These are phyloP conservation scores for Anaspis maculata DNA, from an alignment of 2,888 invertebrate genomes.

Conservation along the genomic window DNA sequence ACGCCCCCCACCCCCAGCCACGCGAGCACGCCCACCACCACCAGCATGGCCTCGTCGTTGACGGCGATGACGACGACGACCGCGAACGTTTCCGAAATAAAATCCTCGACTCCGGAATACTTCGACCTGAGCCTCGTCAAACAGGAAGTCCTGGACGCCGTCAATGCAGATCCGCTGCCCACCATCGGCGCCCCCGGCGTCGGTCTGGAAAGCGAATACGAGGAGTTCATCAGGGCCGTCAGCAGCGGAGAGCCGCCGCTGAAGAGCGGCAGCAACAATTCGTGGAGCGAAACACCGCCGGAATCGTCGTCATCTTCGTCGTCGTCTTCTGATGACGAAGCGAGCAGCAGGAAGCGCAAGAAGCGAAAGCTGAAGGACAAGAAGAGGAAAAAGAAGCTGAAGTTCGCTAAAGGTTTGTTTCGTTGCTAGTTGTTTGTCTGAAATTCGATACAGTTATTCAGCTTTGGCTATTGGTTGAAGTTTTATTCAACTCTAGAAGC, in stretches of 20 bases:
- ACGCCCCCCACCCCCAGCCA: too few relatives aligned
- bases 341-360: conserved; percentile 7
- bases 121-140: neutral
- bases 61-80: too few relatives aligned
- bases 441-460: too few relatives aligned
- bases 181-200: conserved; percentile 9
- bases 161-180: conserved; percentile 9
- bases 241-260: conserved; percentile 16
- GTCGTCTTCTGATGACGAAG: conserved; percentile 7
- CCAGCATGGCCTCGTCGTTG: too few relatives aligned
- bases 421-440: too few relatives aligned
- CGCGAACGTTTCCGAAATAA: conserved; percentile 7
- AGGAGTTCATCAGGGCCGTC: conserved; percentile 52
- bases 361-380: conserved; percentile 10
- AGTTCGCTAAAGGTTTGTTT: too few relatives aligned
- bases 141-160: neutral
- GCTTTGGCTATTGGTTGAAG: too few relatives aligned
- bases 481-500: too few relatives aligned
- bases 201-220: conserved; percentile 45
- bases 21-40: too few relatives aligned
- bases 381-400: conserved; percentile 11
- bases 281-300: neutral
- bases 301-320: conserved; percentile 6
- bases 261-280: conserved; percentile 7
- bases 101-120: conserved; percentile 4